A percentile compares a stretch with the other conserved stretches of the same genome.
These are phyloP conservation scores for Calcarius ornatus DNA, from an alignment of 2,113 vertebrate genomes.

Conservation along the genomic window DNA sequence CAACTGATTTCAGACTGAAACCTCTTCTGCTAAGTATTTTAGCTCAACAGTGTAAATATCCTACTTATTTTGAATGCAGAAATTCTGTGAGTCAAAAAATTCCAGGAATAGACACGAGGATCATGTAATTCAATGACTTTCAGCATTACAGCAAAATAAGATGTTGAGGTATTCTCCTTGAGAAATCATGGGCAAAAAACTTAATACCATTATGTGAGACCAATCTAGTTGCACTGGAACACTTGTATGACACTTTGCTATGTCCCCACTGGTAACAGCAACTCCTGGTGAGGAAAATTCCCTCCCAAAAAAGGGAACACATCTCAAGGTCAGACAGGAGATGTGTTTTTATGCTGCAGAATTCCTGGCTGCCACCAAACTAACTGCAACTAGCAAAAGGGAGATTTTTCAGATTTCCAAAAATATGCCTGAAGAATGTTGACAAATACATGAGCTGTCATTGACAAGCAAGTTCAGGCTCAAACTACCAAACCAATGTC, in stretches of 20 bases:
- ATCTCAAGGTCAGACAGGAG: neutral
- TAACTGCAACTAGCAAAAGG: neutral
- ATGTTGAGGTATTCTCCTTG: neutral
- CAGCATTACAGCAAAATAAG: neutral
- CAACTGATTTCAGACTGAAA: neutral
- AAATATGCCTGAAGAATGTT: neutral
- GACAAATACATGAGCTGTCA: neutral
- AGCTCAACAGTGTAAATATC: neutral
- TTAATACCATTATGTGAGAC: conserved; percentile 15
- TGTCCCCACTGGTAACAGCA: neutral
- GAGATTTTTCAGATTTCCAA: neutral
- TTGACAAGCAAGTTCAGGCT: neutral
- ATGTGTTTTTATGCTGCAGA: neutral
- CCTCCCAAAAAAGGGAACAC: neutral
- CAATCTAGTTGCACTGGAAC: conserved; percentile 13
- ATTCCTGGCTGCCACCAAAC: neutral
- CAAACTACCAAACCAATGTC: neutral
- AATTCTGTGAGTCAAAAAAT: neutral
- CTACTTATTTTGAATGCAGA: neutral
- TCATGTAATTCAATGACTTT: conserved; percentile 12
- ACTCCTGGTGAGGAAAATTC: neutral
- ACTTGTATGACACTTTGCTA: neutral
- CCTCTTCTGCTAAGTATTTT: neutral
- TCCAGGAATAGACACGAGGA: neutral
- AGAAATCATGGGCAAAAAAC: neutral